Evolutionary conservation across 2,888 invertebrate genomes (phyloP).

Genomic region (Osedax frankpressi): DNA sequence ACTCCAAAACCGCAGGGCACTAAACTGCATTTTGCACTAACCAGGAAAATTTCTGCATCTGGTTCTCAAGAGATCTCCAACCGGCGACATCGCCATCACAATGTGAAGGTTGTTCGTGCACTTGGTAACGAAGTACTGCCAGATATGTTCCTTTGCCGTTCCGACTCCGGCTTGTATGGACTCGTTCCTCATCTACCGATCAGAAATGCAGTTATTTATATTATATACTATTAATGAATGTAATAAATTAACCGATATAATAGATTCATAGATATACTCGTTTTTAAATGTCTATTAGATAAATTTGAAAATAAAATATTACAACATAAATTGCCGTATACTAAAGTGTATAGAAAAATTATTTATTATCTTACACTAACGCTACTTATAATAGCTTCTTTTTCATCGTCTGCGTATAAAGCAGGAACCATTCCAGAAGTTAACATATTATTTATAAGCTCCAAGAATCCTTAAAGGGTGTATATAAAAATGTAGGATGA

Average conservation of each 20-base stretch:
- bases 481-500: no score
- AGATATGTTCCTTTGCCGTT: conserved; percentile 66
- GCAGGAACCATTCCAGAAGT: conserved; percentile 78
- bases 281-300: no score
- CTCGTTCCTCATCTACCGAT: conserved; percentile 53
- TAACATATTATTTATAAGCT: conserved; percentile 78
- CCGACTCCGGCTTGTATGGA: conserved; percentile 62
- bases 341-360: no score
- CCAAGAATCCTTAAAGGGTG: conserved; percentile 57
- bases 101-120: conserved; percentile 75
- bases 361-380: no score
- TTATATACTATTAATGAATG: no score
- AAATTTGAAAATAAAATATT: no score
- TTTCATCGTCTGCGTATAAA: conserved; percentile 74
- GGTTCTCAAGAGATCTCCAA: conserved; percentile 65
- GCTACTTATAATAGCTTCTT: conserved; percentile 62
- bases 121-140: conserved; percentile 67
- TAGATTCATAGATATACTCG: no score
- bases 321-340: no score
- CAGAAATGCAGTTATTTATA: no score
- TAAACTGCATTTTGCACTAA: no score
- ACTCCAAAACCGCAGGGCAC: no score
- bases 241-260: no score
- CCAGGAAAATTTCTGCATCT: conserved; percentile 74
- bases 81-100: conserved; percentile 78